A percentile compares a stretch with the other conserved stretches of the same genome.
Conservation (phyloP, 2,888 invertebrate genomes). For the Tachystola acroxantha region DNA sequence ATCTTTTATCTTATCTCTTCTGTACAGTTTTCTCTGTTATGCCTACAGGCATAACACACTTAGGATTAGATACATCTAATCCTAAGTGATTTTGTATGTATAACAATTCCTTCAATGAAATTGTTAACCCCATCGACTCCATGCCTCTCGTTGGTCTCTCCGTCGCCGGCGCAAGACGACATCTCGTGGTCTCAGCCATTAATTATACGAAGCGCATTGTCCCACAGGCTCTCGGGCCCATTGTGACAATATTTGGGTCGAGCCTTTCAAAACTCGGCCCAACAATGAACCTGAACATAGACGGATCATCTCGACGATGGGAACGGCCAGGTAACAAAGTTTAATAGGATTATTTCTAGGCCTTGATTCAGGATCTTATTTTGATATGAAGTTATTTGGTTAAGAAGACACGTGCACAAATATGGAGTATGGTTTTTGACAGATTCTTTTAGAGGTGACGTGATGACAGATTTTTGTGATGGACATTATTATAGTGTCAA, state of each 20-base stretch:
- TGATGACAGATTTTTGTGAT: neutral
- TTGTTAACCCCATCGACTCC: conserved; percentile 27
- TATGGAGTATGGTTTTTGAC: conserved; percentile 1
- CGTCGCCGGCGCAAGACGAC: conserved; percentile 57
- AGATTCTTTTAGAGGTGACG: conserved; percentile 4
- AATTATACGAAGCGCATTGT: conserved; percentile 74
- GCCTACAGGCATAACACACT: too few species aligned
- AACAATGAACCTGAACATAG: conserved; percentile 61
- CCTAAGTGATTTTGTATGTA: too few species aligned
- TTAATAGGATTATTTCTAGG: conserved; percentile 27
- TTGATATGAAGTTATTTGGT: conserved; percentile 1
- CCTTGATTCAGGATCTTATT: conserved; percentile 13
- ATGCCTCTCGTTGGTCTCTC: conserved; percentile 31
- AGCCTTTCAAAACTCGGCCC: conserved; percentile 55
- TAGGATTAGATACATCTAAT: too few species aligned
- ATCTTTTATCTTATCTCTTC: too few species aligned
- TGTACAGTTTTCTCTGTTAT: too few species aligned
- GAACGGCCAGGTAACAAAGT: conserved; percentile 45
- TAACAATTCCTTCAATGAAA: too few species aligned
- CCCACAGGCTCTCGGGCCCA: conserved; percentile 56
- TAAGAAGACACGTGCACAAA: neutral
- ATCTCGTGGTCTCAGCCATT: conserved; percentile 71
- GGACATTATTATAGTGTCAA: too few species aligned
- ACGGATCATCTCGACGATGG: conserved; percentile 59
- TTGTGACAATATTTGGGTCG: conserved; percentile 75